Conservation (phyloP, 2,888 invertebrate genomes). For the Myopa testacea region DNA sequence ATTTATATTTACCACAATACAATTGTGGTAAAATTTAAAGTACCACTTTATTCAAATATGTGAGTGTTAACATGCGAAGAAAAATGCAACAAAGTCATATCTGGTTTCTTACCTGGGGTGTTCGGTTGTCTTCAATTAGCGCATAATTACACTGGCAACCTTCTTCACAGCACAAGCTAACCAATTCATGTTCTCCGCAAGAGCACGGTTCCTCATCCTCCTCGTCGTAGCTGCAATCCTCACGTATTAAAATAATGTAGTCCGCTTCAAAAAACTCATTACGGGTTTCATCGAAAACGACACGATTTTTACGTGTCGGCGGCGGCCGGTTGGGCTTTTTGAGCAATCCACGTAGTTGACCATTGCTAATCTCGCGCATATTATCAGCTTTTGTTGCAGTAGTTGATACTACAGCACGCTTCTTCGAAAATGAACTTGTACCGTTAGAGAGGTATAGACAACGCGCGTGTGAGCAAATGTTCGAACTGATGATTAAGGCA, state of each 20-base stretch:
- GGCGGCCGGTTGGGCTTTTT: constrained; percentile 80
- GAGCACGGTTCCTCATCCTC: constrained; percentile 82
- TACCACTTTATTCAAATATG: too few species aligned
- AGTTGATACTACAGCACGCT: constrained; percentile 11
- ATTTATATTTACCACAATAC: too few species aligned
- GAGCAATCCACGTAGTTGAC: constrained; percentile 71
- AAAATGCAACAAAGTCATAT: background rate
- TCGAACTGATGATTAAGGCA: too few species aligned
- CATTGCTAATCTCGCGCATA: constrained; percentile 70
- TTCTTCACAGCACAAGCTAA: constrained; percentile 75
- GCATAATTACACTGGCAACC: constrained; percentile 74
- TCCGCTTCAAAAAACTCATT: constrained; percentile 94
- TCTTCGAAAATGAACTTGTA: background rate
- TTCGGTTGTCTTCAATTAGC: constrained; percentile 57
- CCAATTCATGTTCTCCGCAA: constrained; percentile 77
- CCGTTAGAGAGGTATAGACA: background rate
- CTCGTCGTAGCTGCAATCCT: constrained; percentile 87
- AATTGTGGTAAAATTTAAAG: too few species aligned
- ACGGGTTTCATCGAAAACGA: constrained; percentile 88
- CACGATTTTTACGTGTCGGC: constrained; percentile 79
- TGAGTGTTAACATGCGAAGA: background rate
- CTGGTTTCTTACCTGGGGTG: constrained; percentile 65
- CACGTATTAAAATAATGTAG: constrained; percentile 89
- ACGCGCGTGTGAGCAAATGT: background rate
- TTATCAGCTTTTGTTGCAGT: constrained; percentile 45